These are phyloP conservation scores for Druon quercuslanigerum DNA, from an alignment of 1,140 invertebrate species.

Conservation along the genomic window DNA sequence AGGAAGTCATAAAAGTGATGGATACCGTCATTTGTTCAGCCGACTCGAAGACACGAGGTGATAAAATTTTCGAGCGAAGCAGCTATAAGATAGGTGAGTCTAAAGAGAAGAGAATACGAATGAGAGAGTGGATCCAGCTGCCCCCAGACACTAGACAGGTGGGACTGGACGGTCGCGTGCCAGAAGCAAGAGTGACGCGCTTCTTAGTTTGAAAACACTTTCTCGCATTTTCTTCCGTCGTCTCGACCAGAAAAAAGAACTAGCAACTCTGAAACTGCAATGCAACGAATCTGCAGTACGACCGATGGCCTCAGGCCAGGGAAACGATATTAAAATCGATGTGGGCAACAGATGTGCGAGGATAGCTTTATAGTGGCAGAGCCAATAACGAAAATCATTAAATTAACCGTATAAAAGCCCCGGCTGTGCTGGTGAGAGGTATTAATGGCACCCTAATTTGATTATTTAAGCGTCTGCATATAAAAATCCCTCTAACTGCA, in stretches of 20 bases:
- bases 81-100: conserved; percentile 17
- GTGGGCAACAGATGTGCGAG: conserved; percentile 69
- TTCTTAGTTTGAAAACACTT: background rate
- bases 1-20: conserved; percentile 13
- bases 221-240: background rate
- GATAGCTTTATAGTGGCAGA: conserved; percentile 68
- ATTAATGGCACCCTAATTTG: conserved; percentile 70
- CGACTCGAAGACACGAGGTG: background rate
- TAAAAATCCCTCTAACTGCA: conserved; percentile 39
- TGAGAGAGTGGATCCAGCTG: background rate
- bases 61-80: conserved; percentile 15
- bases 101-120: conserved; percentile 11
- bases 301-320: conserved; percentile 33
- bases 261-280: background rate
- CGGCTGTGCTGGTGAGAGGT: conserved; percentile 38
- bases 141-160: too few species aligned
- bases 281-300: background rate
- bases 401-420: conserved; percentile 58
- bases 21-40: conserved; percentile 2
- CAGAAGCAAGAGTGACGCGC: background rate
- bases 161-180: background rate
- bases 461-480: conserved; percentile 59
- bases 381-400: conserved; percentile 74
- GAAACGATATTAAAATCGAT: conserved; percentile 72
- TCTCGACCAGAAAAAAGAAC: background rate